A percentile compares a stretch with the other conserved stretches of the same genome.
phyloP scores from a whole-genome alignment of 2,888 invertebrate species.

The Xanthorhoe spadicearia region DNA sequence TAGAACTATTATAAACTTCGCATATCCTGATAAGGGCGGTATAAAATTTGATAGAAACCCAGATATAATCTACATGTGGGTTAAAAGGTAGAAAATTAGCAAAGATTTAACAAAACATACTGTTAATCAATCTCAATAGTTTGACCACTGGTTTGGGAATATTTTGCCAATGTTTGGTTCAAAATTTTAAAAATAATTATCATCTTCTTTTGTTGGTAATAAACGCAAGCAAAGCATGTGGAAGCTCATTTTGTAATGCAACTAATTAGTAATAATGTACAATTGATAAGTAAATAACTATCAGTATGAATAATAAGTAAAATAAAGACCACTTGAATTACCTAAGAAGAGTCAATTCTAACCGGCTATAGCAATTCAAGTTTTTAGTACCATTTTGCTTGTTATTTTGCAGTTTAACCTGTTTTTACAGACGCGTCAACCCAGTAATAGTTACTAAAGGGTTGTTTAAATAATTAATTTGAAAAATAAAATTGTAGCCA shows the following conservation, averaged over 20 bases:
- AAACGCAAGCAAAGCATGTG: too few relatives aligned
- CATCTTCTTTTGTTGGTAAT: too few relatives aligned
- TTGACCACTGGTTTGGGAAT: too few relatives aligned
- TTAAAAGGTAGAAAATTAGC: too few relatives aligned
- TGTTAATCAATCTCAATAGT: too few relatives aligned
- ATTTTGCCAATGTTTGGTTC: too few relatives aligned
- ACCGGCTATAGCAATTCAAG: background rate
- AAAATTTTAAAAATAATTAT: too few relatives aligned
- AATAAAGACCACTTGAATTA: background rate
- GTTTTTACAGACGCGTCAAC: background rate
- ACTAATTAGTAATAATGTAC: too few relatives aligned
- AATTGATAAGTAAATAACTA: background rate
- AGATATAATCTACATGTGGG: too few relatives aligned
- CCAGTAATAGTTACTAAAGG: background rate
- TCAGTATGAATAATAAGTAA: background rate
- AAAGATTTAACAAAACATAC: too few relatives aligned
- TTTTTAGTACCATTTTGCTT: background rate
- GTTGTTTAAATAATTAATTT: background rate
- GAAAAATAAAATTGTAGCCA: background rate
- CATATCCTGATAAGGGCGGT: slow-evolving; percentile 8
- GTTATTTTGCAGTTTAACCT: background rate
- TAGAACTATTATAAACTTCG: slow-evolving; percentile 18
- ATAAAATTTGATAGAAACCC: background rate
- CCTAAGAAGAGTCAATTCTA: background rate
- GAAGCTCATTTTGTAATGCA: too few relatives aligned